Evolutionary conservation across 1,140 invertebrate genomes (phyloP), one percentile per base, ranked within the genome.

Genomic region (Pogonognathellus flavescens): DNA sequence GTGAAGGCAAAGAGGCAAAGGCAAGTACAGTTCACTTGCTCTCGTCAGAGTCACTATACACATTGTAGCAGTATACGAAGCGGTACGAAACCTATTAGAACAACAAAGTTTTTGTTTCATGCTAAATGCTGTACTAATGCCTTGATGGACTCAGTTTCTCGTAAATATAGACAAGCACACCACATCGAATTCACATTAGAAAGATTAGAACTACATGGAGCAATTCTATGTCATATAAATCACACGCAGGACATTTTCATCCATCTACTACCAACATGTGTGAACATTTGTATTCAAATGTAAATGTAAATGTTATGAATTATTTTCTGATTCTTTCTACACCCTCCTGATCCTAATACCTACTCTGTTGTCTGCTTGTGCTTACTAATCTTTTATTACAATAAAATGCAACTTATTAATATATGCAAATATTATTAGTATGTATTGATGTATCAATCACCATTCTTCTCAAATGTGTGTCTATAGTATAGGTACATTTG

Each of bases 31-130:
- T 60, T 66, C 22, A 25, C 31, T 41, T 41, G 31, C 31, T 41
- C 31, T 41, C 6, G 31, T 41, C 31, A 41, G 31, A 41, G 31
- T 41, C 31, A n/a, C n/a, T n/a, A n/a, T n/a, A n/a, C n/a, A n/a
- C 31, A 66, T 14, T 4, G 62, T 25, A 1, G 22, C 62, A 25
- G 25, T 25, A 31, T 20, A 18, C 70, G n/a, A 49, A 76, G 70
- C 70, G 70, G 41, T 76, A 76, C 70, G 16, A 76, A 76, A 76
- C 31, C 70, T 76, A 76, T 76, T 76, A 76, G 70, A 76, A 76
- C 31, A 76, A 49, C 70, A 50, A 76, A 10, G 70, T 76, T 76
- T 76, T 50, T 50, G 14, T 76, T 1, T 49, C n/a, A 49, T 49
- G 66, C 14, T 76, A 76, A 57, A 76, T 76, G 70, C 13, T 49